Percentiles rank a stretch among this genome's conserved stretches.
Evolutionary conservation across 1,140 invertebrate species (phyloP).

Genomic region (Heliconius hewitsoni): DNA sequence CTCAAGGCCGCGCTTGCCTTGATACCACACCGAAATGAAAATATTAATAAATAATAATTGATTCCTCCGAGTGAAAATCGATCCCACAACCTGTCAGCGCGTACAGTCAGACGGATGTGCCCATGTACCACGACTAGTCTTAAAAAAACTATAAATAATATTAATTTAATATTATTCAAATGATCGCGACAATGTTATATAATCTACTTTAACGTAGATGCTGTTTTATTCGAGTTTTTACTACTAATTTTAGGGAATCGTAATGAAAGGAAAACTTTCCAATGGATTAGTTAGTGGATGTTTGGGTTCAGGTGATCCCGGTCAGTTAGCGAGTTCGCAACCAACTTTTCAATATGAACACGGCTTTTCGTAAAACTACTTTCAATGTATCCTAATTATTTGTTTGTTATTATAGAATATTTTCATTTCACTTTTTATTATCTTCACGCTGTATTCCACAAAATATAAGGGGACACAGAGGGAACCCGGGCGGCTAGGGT

Average conservation of each 20-base stretch:
- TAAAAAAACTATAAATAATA: not conserved
- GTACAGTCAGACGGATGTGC: too few relatives aligned
- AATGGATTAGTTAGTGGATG: constrained; percentile 10
- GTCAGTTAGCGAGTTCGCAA: not conserved
- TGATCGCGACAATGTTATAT: not conserved
- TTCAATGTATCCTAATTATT: not conserved
- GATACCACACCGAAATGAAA: not conserved
- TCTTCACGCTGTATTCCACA: too few relatives aligned
- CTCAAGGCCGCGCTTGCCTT: not conserved
- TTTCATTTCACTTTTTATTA: too few relatives aligned
- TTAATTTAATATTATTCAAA: not conserved
- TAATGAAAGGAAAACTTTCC: constrained; percentile 3
- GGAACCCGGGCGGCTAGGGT: too few relatives aligned
- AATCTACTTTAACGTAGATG: not conserved
- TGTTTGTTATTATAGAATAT: not conserved
- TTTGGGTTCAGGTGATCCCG: constrained; percentile 10
- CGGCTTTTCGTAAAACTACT: not conserved
- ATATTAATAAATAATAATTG: not conserved
- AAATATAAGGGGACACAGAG: not conserved
- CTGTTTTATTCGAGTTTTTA: not conserved
- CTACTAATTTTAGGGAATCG: not conserved
- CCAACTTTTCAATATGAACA: constrained; percentile 5
- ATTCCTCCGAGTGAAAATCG: not conserved
- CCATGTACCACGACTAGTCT: too few relatives aligned
- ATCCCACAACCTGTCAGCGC: too few relatives aligned